phyloP scores from a whole-genome alignment of 2,113 vertebrate species.

The Pica pica region DNA sequence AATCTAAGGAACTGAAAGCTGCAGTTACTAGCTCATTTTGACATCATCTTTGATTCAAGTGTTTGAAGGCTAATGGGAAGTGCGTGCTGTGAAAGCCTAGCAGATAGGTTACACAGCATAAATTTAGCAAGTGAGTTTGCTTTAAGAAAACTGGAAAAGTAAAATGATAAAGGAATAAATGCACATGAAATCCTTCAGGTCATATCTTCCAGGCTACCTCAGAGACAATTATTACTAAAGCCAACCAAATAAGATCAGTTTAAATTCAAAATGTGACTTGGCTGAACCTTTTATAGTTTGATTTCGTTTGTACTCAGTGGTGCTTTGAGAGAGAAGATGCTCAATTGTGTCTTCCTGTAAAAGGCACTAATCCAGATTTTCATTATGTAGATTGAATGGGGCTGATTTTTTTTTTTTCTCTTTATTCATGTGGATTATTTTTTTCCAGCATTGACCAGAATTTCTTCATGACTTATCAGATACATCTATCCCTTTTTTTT shows the following conservation, averaged over 20 bases:
- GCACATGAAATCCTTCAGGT: not conserved
- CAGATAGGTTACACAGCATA: not conserved
- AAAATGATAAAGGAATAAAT: not conserved
- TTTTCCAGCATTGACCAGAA: not conserved
- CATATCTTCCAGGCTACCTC: not conserved
- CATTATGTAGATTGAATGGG: not conserved
- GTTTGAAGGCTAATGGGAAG: not conserved
- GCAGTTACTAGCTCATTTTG: not conserved
- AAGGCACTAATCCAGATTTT: conserved; percentile 11
- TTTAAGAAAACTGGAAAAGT: not conserved
- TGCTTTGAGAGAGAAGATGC: not conserved
- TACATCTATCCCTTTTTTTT: not conserved
- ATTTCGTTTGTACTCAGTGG: not conserved
- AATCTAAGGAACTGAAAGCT: not conserved
- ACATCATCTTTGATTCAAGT: not conserved
- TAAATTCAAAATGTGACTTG: not conserved
- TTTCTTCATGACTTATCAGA: not conserved
- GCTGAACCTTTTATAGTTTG: not conserved
- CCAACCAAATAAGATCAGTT: not conserved
- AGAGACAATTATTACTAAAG: not conserved
- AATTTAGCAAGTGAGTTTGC: not conserved
- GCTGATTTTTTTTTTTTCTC: not conserved
- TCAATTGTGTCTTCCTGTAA: not conserved
- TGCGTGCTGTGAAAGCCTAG: not conserved
- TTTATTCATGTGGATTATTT: not conserved